Evolutionary conservation across 2,113 vertebrate species (phyloP), one percentile per base, ranked within the genome.

Genomic region (Dasyornis broadbenti): DNA sequence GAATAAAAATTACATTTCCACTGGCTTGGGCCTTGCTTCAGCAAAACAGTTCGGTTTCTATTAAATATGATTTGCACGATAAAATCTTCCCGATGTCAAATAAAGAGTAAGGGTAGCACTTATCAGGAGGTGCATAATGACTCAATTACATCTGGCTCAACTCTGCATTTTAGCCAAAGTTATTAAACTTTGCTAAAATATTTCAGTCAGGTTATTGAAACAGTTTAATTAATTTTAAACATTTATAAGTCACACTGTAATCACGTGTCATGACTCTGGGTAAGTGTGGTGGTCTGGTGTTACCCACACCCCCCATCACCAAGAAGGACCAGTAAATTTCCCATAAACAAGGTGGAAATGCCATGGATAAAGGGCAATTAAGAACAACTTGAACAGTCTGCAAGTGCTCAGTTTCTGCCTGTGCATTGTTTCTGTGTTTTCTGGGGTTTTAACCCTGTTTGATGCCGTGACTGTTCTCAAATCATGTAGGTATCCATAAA

Each of bases 281-380:
- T 83, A 1, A 37, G 18, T 0, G 1, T 33, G 54, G 49, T 33
- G 60, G 15, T 54, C 50, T 65, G n/a, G 22, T 7, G 20, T 15
- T 44, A 8, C 26, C 37, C 65, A n/a, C 3, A 27, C 7, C 33
- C 4, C 35, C 19, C 0, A 0, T 14, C 73, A 53, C 47, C 0
- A 0, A 52, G 54, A 28, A 76, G n/a, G 24, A 40, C 9, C 44
- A 13, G 35, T 12, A 42, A 47, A 47, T 35, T 76, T 45, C 63
- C 64, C 13, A 4, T 27, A 23, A 77, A 47, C 7, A 40, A 33
- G 39, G 42, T 61, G 42, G 52, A 73, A 86, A 57, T 45, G 63
- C 26, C 8, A 2, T 1, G 13, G 16, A 19, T 53, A 54, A 66
- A 75, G 57, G 30, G 33, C 52, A 50, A 30, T 4, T 13, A 27